phyloP scores from a whole-genome alignment of 2,888 invertebrate genomes.

The Drosophila acutilabella region DNA sequence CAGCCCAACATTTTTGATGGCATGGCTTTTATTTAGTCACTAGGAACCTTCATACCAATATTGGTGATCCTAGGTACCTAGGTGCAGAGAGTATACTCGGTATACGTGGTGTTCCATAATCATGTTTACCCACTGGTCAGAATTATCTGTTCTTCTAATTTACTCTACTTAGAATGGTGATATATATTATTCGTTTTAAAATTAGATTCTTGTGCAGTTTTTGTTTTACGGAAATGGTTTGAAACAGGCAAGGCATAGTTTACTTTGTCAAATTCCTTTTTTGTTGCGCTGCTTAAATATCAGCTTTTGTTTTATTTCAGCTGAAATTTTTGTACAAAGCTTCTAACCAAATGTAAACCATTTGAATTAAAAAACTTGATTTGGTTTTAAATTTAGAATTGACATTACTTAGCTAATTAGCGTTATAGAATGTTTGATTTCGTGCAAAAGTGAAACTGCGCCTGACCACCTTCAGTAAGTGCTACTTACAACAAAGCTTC shows the following conservation, averaged over 20 bases:
- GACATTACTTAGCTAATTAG: constrained; percentile 32
- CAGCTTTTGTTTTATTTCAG: neutral
- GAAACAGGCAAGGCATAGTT: neutral
- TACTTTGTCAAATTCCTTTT: neutral
- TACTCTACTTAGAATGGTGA: no score
- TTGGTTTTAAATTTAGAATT: constrained; percentile 23
- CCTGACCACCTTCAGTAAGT: constrained; percentile 7
- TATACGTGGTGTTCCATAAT: no score
- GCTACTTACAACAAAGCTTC: constrained; percentile 18
- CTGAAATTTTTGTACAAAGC: neutral
- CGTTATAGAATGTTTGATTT: constrained; percentile 15
- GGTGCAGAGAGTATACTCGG: no score
- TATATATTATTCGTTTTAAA: no score
- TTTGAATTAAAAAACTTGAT: neutral
- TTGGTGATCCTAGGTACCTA: no score
- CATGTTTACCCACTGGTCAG: no score
- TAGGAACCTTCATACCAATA: no score
- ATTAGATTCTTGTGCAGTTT: no score
- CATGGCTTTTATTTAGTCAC: no score
- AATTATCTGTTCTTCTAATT: no score
- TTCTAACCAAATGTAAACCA: neutral
- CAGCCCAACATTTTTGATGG: no score
- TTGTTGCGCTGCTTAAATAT: neutral
- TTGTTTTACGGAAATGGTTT: no score
- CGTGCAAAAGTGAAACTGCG: constrained; percentile 41